Evolutionary conservation across 2,113 vertebrate species (phyloP), one percentile per base, ranked within the genome.

Genomic region (Phodopus roborovskii): DNA sequence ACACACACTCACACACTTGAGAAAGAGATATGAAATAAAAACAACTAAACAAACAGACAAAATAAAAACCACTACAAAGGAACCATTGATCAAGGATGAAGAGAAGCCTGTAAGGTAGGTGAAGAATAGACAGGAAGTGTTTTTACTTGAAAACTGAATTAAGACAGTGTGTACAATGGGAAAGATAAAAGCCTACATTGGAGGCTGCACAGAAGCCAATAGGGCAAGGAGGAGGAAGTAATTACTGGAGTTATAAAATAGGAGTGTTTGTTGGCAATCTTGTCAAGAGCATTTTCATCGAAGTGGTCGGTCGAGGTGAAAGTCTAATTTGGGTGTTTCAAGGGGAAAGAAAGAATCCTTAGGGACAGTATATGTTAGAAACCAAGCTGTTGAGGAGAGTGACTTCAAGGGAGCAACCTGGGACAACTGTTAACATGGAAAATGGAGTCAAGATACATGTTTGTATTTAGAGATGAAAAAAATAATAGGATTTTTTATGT

Each of bases 381-480:
- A 81, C 13, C 36, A 22, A 79, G 85, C 45, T 83, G 86, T 64
- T n/a, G 15, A 92, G 20, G 56, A 91, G 48, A 79, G 71, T 83
- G 86, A 7, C 10, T 88, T 70, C 36, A 84, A 95, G 75, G 19
- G 20, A 91, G 20, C 3, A 82, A 88, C 82, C 94, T 39, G n/a
- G 26, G 36, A 85, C 66, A 53, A 17, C 13, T 39, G 3, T 28
- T 64, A 42, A 85, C 82, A 24, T 68, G 56, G 39, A 74, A 94
- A 93, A 87, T 60, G 12, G 11, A n/a, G 45, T 68, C 77, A 96
- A 83, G 3, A 53, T 56, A 73, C 42, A 53, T 58, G 9, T 86
- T 58, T 91, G n/a, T 48, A 71, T 79, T 93, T 73, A 84, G 92
- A 94, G 39, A 39, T 71, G 39, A 7, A 20, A n/a, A 97, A 87